Percentiles rank a stretch among this genome's conserved stretches.
phyloP scores from a whole-genome alignment of 1,140 invertebrate genomes.

The Pogonognathellus flavescens region DNA sequence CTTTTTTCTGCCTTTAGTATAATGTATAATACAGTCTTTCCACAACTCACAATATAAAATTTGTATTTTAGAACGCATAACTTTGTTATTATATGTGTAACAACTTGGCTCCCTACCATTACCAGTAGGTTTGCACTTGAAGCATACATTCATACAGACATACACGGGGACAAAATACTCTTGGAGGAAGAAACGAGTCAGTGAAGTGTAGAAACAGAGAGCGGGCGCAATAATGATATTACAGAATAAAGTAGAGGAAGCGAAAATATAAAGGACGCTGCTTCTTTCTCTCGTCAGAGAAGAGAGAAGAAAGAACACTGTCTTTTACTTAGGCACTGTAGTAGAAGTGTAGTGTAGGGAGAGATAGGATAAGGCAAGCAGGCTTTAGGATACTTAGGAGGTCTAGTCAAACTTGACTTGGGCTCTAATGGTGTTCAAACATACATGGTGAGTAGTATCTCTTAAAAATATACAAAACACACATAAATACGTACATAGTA shows the following conservation, averaged over 20 bases:
- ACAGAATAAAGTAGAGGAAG: conserved; percentile 47
- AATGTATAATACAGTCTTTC: not conserved
- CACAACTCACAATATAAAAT: conserved; percentile 19
- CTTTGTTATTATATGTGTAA: conserved; percentile 32
- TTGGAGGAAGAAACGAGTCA: conserved; percentile 33
- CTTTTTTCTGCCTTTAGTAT: not conserved
- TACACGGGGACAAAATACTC: not conserved
- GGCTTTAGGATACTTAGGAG: not conserved
- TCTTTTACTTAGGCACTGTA: conserved; percentile 1
- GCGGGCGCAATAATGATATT: conserved; percentile 44
- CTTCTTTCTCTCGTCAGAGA: not conserved
- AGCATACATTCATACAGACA: not conserved
- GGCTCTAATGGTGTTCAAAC: conserved; percentile 37
- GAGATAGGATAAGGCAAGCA: not conserved
- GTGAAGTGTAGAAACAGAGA: conserved; percentile 31
- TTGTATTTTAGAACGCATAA: conserved; percentile 35
- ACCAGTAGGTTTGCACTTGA: not conserved
- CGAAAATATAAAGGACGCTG: conserved; percentile 28
- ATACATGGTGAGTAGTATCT: not conserved
- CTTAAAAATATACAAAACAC: conserved; percentile 20
- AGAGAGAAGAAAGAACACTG: conserved; percentile 9
- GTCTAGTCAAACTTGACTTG: not conserved
- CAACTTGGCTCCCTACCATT: not conserved
- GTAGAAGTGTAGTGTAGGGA: not conserved
- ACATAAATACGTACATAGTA: not conserved